Evolutionary conservation across 2,113 vertebrate genomes (phyloP).

Genomic region (Dipodomys ordii): DNA sequence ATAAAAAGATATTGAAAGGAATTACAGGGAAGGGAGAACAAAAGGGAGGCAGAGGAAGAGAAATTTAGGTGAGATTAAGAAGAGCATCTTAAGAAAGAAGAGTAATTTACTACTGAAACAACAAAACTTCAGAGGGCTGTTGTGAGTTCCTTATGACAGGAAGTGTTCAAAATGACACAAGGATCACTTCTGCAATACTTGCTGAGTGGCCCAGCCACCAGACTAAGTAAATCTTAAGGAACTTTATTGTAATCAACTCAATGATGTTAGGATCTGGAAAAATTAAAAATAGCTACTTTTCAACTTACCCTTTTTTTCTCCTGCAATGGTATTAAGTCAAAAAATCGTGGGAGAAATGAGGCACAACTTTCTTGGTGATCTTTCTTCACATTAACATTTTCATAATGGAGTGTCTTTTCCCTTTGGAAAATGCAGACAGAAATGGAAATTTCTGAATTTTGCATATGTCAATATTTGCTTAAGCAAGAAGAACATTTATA

Average conservation of each 20-base stretch:
- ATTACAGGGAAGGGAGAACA: not conserved
- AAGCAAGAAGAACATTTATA: slow-evolving; percentile 40
- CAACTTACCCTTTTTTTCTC: slow-evolving; percentile 87
- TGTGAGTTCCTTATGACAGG: not conserved
- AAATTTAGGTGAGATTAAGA: slow-evolving; percentile 18
- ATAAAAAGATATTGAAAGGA: not conserved
- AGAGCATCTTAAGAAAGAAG: not conserved
- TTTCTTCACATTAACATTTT: slow-evolving; percentile 90
- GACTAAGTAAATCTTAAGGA: not conserved
- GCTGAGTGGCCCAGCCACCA: not conserved
- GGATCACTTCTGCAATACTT: not conserved
- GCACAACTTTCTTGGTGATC: slow-evolving; percentile 83
- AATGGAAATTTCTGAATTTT: slow-evolving; percentile 81
- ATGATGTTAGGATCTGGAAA: slow-evolving; percentile 74
- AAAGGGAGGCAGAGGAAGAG: not conserved
- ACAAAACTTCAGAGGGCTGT: not conserved
- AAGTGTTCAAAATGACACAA: not conserved
- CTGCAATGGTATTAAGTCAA: slow-evolving; percentile 85
- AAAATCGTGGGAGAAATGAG: slow-evolving; percentile 85
- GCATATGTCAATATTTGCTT: slow-evolving; percentile 58
- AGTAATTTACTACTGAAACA: not conserved
- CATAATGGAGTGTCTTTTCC: slow-evolving; percentile 82
- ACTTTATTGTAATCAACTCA: slow-evolving; percentile 40
- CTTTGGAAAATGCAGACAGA: slow-evolving; percentile 85
- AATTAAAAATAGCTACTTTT: slow-evolving; percentile 57